Base-by-base conservation (phyloP, 2,113 vertebrate genomes). In the Pseudolaguvia tuberculata region DNA sequence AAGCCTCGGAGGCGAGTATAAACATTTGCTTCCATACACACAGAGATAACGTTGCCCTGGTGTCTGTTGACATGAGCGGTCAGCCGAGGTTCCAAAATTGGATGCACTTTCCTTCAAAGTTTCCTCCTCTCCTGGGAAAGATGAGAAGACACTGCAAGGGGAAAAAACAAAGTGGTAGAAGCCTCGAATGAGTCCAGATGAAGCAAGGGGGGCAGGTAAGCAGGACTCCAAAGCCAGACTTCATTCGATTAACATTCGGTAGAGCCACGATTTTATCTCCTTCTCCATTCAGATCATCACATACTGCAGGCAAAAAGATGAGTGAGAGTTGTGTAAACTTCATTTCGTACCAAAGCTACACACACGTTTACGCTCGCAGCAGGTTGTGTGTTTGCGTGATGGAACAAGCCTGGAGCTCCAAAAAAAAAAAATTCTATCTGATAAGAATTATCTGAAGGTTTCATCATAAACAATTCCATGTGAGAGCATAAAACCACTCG, bases 181-280 rank as follows among this genome's bases (percentile, higher is more conserved):
- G 72, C 83, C 85, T 79, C 79, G 84, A 89, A 80, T 83, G 79
- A 85, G 88, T 82, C 57, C 89, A 90, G 90, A 91, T 87, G 86
- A 88, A 84, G 86, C 83, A 85, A 77, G 61, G 74, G 83, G 65
- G 3, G 39, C 5, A 8, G 82, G 76, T 31, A 23, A 80, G 83
- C 85, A 84, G 79, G 81, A 70, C 80, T 80, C 86, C 83, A 82
- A 85, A 20, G 65, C 81, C 84, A 83, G 71, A 84, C 77, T 80
- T 77, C 77, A 76, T 71, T 59, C 52, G 53, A 73, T 76, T 83
- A 80, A 79, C 52, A 70, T 53, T 75, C 73, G 29, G 62, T 73
- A 31, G 73, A 52, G 73, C n/a, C 9, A 53, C 57, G 61, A 81
- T 85, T 86, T 87, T 81, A 85, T 82, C 79, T 85, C 80, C 81